These are phyloP conservation scores for Anguilla anguilla DNA, from an alignment of 2,797 vertebrate species.

Conservation along the genomic window DNA sequence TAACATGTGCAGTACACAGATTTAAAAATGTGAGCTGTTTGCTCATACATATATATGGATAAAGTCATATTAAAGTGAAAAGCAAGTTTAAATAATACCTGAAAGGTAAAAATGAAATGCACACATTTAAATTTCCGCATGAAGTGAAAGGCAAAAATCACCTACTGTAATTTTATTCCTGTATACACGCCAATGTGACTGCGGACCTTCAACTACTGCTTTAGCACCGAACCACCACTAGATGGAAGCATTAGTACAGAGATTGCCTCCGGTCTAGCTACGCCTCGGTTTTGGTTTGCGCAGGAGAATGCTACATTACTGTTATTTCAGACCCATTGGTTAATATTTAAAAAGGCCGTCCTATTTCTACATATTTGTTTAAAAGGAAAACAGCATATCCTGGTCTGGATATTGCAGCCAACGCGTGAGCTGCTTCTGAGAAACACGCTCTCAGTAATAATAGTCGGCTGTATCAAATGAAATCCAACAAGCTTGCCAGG, in stretches of 20 bases:
- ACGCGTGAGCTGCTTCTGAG: background rate
- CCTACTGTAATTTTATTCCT: background rate
- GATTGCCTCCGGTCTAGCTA: background rate
- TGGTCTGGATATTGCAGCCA: background rate
- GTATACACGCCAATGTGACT: background rate
- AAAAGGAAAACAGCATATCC: background rate
- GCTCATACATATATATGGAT: too few species aligned
- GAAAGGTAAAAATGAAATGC: too few species aligned
- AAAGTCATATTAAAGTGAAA: too few species aligned
- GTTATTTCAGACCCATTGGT: background rate
- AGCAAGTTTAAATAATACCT: too few species aligned
- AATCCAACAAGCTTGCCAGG: background rate
- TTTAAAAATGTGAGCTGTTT: background rate
- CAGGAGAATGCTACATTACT: background rate
- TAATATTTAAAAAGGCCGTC: background rate
- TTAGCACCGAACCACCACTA: slow-evolving; percentile 39
- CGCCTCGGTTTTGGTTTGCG: background rate
- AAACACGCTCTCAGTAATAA: background rate
- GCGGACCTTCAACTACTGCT: background rate
- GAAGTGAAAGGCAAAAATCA: background rate
- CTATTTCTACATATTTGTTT: background rate
- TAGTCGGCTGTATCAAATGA: background rate
- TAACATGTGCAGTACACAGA: background rate
- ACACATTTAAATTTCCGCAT: too few species aligned
- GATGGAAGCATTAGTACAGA: slow-evolving; percentile 40